Conservation (phyloP, 1,140 invertebrate species). For the Pseudoatta argentina region DNA sequence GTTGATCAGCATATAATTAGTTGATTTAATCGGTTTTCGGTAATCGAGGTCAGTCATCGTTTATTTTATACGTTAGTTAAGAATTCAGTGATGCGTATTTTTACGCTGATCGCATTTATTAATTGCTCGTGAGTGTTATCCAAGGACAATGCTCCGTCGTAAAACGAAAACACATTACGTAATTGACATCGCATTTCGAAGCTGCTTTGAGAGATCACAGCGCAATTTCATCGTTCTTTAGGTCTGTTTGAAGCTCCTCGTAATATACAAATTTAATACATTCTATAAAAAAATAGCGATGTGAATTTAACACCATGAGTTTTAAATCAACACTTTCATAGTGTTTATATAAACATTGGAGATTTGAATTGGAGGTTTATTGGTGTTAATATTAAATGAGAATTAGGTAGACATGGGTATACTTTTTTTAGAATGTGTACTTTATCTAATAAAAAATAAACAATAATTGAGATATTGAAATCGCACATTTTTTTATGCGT, state of each 20-base stretch:
- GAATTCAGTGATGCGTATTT: background rate
- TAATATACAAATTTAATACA: too few species aligned
- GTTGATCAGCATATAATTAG: background rate
- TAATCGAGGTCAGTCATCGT: background rate
- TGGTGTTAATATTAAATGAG: too few species aligned
- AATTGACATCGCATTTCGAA: slow-evolving; percentile 22
- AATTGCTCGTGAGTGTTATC: slow-evolving; percentile 32
- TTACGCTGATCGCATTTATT: slow-evolving; percentile 6
- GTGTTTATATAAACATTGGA: too few species aligned
- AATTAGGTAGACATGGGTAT: too few species aligned
- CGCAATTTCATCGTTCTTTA: slow-evolving; percentile 16
- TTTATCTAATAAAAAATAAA: background rate
- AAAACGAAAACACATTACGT: slow-evolving; percentile 36
- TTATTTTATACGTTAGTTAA: background rate
- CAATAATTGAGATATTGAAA: too few species aligned
- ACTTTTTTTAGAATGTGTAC: too few species aligned
- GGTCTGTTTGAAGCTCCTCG: background rate
- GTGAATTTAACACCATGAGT: too few species aligned
- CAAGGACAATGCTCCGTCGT: slow-evolving; percentile 34
- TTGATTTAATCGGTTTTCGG: background rate
- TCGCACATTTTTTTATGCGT: background rate
- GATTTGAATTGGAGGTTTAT: too few species aligned
- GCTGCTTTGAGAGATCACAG: background rate
- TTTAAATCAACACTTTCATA: too few species aligned
- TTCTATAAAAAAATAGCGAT: background rate